Base-by-base conservation (phyloP, 1,140 invertebrate genomes). In the Leucophenga varia region DNA sequence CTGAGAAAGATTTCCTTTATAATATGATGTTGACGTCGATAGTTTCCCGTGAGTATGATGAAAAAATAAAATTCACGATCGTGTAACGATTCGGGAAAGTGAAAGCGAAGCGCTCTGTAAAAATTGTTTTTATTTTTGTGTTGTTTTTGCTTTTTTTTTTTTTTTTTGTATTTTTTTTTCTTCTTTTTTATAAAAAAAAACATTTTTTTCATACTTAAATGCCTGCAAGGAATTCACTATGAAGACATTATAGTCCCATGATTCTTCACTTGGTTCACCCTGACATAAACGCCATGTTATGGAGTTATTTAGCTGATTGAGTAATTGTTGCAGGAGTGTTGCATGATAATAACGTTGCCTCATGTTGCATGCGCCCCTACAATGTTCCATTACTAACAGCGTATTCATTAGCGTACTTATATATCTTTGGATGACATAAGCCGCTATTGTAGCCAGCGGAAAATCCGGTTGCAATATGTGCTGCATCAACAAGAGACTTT, bases 41-140 rank as follows among this genome's bases (percentile, higher is more conserved):
- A n/a, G n/a, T n/a, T n/a, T n/a, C n/a, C n/a, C 0, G 57, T 49
- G 3, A 60, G 31, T 36, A 67, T 18, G 9, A 67, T 68, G 9
- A 68, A 20, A 2, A 67, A 68, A n/a, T 53, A 36, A 18, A 58
- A 64, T 21, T 67, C 59, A 7, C 50, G 21, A 19, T 54, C 50
- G 6, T 49, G 41, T 8, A 57, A 43, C 1, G 39, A 14, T 0
- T 49, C 47, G 16, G 51, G 30, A 5, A 63, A 60, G 5, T 60
- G 18, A 20, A 57, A 57, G 0, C 38, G 41, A 5, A 67, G 17
- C 1, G 34, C 32, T 0, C 47, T 45, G 21, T 1, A 43, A 28
- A n/a, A n/a, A n/a, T n/a, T n/a, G n/a, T n/a, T n/a, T n/a, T n/a
- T n/a, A n/a, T n/a, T n/a, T n/a, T n/a, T n/a, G n/a, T n/a, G n/a